Conservation (phyloP, 2,113 vertebrate genomes). For the Paramisgurnus dabryanus region DNA sequence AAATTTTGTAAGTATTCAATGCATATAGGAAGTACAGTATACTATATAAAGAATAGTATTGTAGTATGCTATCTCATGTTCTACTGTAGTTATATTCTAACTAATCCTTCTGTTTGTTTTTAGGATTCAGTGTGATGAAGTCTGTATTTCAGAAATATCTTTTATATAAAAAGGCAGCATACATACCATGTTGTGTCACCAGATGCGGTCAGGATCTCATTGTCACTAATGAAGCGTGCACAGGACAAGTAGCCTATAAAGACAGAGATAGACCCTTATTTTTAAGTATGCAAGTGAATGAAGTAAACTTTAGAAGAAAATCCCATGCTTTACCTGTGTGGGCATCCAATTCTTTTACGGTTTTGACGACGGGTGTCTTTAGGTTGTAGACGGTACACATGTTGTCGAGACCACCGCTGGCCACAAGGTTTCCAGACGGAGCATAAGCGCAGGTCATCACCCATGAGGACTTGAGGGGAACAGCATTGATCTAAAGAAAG, state of each 20-base stretch:
- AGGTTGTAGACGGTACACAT: conserved; percentile 77
- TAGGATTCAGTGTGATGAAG: too few relatives aligned
- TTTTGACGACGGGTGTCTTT: conserved; percentile 71
- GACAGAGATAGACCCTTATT: not conserved
- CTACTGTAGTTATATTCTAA: too few relatives aligned
- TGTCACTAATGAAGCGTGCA: conserved; percentile 76
- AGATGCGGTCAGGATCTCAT: conserved; percentile 75
- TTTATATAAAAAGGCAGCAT: too few relatives aligned
- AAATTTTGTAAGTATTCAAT: too few relatives aligned
- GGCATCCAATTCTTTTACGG: conserved; percentile 74
- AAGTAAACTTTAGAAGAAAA: not conserved
- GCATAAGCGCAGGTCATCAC: conserved; percentile 80
- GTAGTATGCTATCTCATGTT: too few relatives aligned
- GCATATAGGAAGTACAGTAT: too few relatives aligned
- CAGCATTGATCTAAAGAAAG: conserved; percentile 67
- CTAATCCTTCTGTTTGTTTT: too few relatives aligned
- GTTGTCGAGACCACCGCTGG: conserved; percentile 79
- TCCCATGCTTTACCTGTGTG: conserved; percentile 68
- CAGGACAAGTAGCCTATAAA: conserved; percentile 75
- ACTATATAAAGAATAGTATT: too few relatives aligned
- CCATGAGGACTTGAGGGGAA: conserved; percentile 80
- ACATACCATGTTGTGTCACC: conserved; percentile 80
- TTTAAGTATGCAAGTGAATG: not conserved
- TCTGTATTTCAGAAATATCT: too few relatives aligned
- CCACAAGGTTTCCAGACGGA: conserved; percentile 77